phyloP scores from a whole-genome alignment of 1,140 invertebrate genomes.

The Temnothorax nylanderi region DNA sequence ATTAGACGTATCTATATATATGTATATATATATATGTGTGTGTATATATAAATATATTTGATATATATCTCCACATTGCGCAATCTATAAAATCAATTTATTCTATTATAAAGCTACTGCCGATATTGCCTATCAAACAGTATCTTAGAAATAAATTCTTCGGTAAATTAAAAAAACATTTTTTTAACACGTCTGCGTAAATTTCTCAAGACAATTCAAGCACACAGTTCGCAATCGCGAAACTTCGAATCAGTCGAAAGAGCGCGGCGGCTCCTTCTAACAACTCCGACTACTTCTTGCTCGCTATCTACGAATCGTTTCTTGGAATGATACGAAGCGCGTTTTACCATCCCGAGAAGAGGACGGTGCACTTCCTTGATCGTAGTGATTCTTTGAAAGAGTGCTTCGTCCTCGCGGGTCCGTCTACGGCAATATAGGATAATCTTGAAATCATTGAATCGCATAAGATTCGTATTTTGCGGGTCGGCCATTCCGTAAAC shows the following conservation, averaged over 20 bases:
- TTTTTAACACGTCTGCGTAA: background rate
- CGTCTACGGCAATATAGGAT: constrained; percentile 35
- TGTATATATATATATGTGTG: background rate
- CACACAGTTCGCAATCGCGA: background rate
- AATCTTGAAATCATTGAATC: constrained; percentile 48
- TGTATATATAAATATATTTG: background rate
- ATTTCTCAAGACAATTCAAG: background rate
- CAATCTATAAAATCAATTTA: background rate
- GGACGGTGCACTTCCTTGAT: constrained; percentile 55
- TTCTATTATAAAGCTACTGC: background rate
- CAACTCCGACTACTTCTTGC: background rate
- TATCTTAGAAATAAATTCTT: background rate
- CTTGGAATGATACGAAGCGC: constrained; percentile 58
- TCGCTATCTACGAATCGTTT: constrained; percentile 45
- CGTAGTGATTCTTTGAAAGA: constrained; percentile 48
- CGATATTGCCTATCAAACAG: background rate
- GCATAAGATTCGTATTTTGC: constrained; percentile 40
- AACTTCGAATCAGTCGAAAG: background rate
- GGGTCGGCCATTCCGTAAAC: constrained; percentile 20
- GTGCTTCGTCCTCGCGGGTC: background rate
- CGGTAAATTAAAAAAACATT: background rate
- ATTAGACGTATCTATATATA: background rate
- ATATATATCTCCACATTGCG: background rate
- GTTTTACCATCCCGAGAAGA: constrained; percentile 51
- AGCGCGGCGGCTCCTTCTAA: background rate